Evolutionary conservation across 2,113 vertebrate species (phyloP), one percentile per base, ranked within the genome.

Genomic region (Pteropus alecto): DNA sequence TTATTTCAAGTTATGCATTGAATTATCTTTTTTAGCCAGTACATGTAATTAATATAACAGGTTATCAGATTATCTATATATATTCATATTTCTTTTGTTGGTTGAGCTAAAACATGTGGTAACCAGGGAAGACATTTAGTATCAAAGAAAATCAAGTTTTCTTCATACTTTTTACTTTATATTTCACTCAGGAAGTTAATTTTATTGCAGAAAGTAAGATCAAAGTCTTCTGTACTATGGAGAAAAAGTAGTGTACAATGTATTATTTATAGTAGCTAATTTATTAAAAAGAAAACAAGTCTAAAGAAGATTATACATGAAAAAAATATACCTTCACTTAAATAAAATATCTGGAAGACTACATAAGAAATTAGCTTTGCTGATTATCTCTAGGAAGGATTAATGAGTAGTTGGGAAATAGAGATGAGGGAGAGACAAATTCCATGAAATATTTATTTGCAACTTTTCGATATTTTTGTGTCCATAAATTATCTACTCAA

Each of bases 211-310:
- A 90, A 71, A 7, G 0, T 71, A 92, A 95, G 43, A 81, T 91
- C 82, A 48, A 71, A 58, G 71, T 78, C 7, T 3, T 84, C 8
- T 77, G 11, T 61, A 56, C 6, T 56, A 0, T 88, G 19, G 12
- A 6, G 7, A 4, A 4, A 28, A 76, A 81, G 2, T 8, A 87
- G 19, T 13, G 0, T 46, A 30, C 13, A 90, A 22, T 58, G 1
- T 93, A 92, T 70, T 74, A 74, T 90, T 83, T 95, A 35, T 79
- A 73, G 3, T 83, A 86, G 12, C 5, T 94, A 78, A 71, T 9
- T 21, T 87, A 24, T 58, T 58, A 58, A 30, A 41, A 84, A 76
- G 26, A 78, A 70, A 83, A 48, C 2, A 82, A 33, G 54, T 78
- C 41, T 54, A 84, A 33, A 84, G 6, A 68, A 41, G 6, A 73